Evolutionary conservation across 1,140 invertebrate genomes (phyloP), one percentile per base, ranked within the genome.

Genomic region (Chionoecetes opilio): DNA sequence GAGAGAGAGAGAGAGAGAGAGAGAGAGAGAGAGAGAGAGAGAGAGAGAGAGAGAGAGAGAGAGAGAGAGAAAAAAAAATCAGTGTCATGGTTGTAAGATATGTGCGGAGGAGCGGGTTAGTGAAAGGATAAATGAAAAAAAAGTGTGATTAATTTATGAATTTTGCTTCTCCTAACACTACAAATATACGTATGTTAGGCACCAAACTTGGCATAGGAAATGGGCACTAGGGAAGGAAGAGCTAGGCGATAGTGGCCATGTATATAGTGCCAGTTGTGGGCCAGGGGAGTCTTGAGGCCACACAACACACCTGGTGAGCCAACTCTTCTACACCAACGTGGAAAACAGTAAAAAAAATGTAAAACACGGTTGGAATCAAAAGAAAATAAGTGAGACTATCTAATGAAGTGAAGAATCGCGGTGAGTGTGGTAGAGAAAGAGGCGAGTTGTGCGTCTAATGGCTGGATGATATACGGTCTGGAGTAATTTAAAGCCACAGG

Each of bases 21-120:
- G 86, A 75, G 53, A 92, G 63, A 63, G 32, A 91, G 53, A 91
- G 89, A 75, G 53, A 91, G 89, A 91, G 89, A 75, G 89, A 75
- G 89, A 91, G 41, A 91, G 46, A 75, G 89, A 91, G 41, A 63
- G 53, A 34, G 53, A 91, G 46, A 34, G 53, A 75, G 89, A 34
- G 53, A 53, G 53, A 63, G 89, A 75, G 53, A 75, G 31, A 53
- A 0, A 53, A 0, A 53, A 14, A 14, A 1, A 17, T 53, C 46
- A 9, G 46, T 53, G 46, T 17, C 8, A 9, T 53, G 46, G 46
- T 17, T 53, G 11, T 17, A 53, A 53, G 11, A 53, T 53, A 53
- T 53, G 46, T 17, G 21, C 2, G 2, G 21, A 53, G 46, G 46
- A 53, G 46, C 46, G 46, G 21, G 21, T 9, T 2, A 53, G 46